phyloP scores from a whole-genome alignment of 2,797 vertebrate genomes.

The Acanthopagrus latus region DNA sequence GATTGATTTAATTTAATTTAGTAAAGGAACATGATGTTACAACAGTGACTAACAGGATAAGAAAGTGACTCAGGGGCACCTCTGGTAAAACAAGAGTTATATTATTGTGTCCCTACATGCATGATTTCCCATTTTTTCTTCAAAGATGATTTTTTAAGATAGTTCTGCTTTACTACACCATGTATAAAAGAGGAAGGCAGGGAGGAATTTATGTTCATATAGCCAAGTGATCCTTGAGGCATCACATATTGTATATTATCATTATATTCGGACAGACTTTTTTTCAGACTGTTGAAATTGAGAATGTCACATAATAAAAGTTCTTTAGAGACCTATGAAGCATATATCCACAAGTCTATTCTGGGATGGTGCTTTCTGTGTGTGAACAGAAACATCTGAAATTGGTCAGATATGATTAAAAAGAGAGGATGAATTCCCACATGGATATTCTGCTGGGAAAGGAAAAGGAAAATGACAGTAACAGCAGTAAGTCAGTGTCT shows the following conservation, averaged over 20 bases:
- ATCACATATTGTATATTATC: conserved; percentile 29
- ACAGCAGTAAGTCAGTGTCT: conserved; percentile 31
- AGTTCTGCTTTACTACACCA: conserved; percentile 56
- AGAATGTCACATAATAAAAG: conserved; percentile 47
- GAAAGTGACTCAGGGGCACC: conserved; percentile 63
- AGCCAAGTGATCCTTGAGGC: conserved; percentile 47
- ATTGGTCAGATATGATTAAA: conserved; percentile 50
- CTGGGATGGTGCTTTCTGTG: conserved; percentile 32
- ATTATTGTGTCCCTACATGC: conserved; percentile 23
- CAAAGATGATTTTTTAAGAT: conserved; percentile 57
- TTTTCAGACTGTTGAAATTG: conserved; percentile 37
- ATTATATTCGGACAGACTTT: conserved; percentile 40
- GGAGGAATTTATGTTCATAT: conserved; percentile 37
- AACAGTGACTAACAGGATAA: conserved; percentile 69
- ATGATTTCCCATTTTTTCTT: conserved; percentile 53
- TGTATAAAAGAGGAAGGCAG: conserved; percentile 38
- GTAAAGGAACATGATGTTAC: conserved; percentile 73
- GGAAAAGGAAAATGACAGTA: conserved; percentile 13
- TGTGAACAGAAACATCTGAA: conserved; percentile 31
- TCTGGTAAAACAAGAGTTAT: conserved; percentile 34
- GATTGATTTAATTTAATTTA: conserved; percentile 78
- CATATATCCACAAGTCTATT: conserved; percentile 37
- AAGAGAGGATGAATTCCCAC: conserved; percentile 47
- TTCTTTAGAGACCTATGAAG: conserved; percentile 36
- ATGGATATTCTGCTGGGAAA: conserved; percentile 28